Percentiles rank a stretch among this genome's conserved stretches.
Conservation (phyloP, 2,888 invertebrate genomes). For the Latheticus oryzae region DNA sequence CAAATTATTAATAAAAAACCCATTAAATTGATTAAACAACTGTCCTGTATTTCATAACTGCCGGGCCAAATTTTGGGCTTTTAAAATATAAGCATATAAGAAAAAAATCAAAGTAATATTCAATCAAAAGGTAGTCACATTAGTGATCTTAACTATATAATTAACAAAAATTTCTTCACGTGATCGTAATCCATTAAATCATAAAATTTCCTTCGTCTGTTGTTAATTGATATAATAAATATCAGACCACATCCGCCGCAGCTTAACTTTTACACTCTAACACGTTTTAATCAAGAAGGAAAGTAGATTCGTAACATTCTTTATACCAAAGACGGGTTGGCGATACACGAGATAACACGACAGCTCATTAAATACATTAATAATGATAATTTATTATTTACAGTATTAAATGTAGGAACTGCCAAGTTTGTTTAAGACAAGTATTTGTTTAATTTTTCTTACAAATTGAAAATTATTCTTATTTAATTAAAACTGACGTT, state of each 20-base stretch:
- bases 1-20: too few relatives aligned
- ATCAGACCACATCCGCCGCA: slow-evolving; percentile 17
- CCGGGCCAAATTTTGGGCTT: too few relatives aligned
- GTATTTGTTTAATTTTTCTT: not conserved
- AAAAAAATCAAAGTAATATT: too few relatives aligned
- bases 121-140: too few relatives aligned
- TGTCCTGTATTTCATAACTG: too few relatives aligned
- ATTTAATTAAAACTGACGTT: too few relatives aligned
- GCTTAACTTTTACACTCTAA: slow-evolving; percentile 20
- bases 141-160: slow-evolving; percentile 1
- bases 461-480: too few relatives aligned
- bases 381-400: too few relatives aligned
- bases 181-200: slow-evolving; percentile 13
- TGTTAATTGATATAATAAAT: slow-evolving; percentile 31
- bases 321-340: slow-evolving; percentile 7
- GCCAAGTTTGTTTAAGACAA: not conserved
- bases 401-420: too few relatives aligned
- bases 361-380: slow-evolving; percentile 11
- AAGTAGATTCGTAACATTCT: slow-evolving; percentile 29
- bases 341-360: slow-evolving; percentile 3
- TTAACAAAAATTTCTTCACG: slow-evolving; percentile 4
- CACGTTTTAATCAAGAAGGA: slow-evolving; percentile 28
- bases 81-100: too few relatives aligned
- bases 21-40: too few relatives aligned
- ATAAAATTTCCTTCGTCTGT: slow-evolving; percentile 19